phyloP scores from a whole-genome alignment of 2,113 vertebrate genomes.

The Macrotis lagotis region DNA sequence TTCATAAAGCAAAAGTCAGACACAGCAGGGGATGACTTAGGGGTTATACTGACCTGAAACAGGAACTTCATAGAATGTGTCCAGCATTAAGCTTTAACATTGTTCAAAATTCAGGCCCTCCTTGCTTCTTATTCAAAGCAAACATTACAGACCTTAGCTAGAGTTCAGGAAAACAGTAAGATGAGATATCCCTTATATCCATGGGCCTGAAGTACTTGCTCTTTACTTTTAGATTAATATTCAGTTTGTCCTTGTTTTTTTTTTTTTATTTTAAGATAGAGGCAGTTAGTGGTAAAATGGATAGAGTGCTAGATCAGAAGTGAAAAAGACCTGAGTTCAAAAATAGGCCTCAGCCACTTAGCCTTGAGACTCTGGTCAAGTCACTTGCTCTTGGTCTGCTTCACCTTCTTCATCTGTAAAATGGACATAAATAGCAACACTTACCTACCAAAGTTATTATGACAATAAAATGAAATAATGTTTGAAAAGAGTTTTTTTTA shows the following conservation, averaged over 20 bases:
- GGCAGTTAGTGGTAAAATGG: neutral
- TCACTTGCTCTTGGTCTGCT: neutral
- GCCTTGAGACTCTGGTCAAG: neutral
- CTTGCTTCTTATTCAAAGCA: neutral
- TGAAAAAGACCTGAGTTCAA: neutral
- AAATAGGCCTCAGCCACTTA: neutral
- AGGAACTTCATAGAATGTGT: neutral
- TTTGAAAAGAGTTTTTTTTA: neutral
- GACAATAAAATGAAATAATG: neutral
- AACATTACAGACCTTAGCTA: neutral
- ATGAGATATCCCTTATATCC: neutral
- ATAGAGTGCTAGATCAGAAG: neutral
- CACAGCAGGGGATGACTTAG: neutral
- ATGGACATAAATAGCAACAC: neutral
- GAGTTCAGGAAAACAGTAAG: neutral
- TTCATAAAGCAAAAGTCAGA: conserved; percentile 33
- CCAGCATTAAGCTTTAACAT: conserved; percentile 5
- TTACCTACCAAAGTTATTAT: neutral
- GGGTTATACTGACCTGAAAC: neutral
- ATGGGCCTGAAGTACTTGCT: neutral
- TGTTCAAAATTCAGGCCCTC: conserved; percentile 12
- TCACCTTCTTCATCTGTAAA: neutral
- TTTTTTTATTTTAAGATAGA: neutral
- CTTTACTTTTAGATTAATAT: neutral
- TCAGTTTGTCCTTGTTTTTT: neutral